Percentiles rank a stretch among this genome's conserved stretches.
phyloP scores from a whole-genome alignment of 2,888 invertebrate species.

The Beris chalybata region DNA sequence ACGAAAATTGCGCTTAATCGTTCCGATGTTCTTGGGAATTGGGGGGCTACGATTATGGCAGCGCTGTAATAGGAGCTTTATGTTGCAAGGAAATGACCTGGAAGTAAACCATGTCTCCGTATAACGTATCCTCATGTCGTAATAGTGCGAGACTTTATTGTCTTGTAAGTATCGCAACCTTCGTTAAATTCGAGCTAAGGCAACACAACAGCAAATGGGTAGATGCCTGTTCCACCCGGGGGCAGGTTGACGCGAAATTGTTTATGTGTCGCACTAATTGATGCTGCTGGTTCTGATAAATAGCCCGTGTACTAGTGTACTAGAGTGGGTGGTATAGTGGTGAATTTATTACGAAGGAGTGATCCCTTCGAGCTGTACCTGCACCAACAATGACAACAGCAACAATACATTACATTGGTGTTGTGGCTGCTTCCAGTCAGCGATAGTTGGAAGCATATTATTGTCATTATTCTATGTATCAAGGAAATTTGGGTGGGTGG shows the following conservation, averaged over 20 bases:
- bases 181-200: too few species aligned
- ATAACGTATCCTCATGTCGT: too few species aligned
- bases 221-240: constrained; percentile 18
- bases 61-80: too few species aligned
- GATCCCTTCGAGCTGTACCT: constrained; percentile 6
- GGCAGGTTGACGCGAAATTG: constrained; percentile 33
- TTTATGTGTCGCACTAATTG: constrained; percentile 38
- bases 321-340: constrained; percentile 15
- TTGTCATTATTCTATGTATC: constrained; percentile 7
- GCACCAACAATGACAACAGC: not conserved
- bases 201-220: not conserved
- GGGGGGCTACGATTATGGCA: not conserved
- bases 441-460: not conserved
- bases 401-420: not conserved
- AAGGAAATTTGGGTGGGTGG: constrained; percentile 13
- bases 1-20: not conserved
- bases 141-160: too few species aligned
- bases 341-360: constrained; percentile 18
- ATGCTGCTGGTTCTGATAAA: constrained; percentile 35
- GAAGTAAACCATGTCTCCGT: too few species aligned
- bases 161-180: too few species aligned
- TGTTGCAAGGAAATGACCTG: too few species aligned
- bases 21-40: not conserved
- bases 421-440: not conserved
- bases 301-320: constrained; percentile 10